A percentile compares a stretch with the other conserved stretches of the same genome.
These are phyloP conservation scores for Petrolisthes manimaculis DNA, from an alignment of 2,888 invertebrate species.

Conservation along the genomic window DNA sequence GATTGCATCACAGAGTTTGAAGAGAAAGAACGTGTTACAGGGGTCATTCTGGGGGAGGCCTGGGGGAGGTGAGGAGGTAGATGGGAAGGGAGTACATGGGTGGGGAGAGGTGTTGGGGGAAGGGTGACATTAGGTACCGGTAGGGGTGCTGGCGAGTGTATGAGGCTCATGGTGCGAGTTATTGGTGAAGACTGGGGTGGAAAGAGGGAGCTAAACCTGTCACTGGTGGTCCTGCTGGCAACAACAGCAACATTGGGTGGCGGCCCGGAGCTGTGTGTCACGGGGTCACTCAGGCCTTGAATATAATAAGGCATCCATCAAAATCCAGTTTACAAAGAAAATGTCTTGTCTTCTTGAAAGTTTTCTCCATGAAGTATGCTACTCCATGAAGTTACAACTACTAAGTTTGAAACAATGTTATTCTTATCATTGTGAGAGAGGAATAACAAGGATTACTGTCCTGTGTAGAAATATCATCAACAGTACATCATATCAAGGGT, in stretches of 20 bases:
- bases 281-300: constrained; percentile 23
- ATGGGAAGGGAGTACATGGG: constrained; percentile 47
- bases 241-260: constrained; percentile 43
- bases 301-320: neutral
- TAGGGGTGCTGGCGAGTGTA: constrained; percentile 18
- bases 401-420: too few species aligned
- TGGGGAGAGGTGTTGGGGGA: constrained; percentile 31
- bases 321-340: too few species aligned
- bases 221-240: constrained; percentile 46
- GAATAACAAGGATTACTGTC: too few species aligned
- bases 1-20: constrained; percentile 17
- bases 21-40: constrained; percentile 27
- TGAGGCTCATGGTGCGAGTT: constrained; percentile 17
- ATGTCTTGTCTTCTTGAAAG: too few species aligned
- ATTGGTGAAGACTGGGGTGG: constrained; percentile 41
- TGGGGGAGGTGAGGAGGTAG: constrained; percentile 28
- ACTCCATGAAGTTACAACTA: too few species aligned
- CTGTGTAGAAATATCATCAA: too few species aligned
- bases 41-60: constrained; percentile 25
- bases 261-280: constrained; percentile 18
- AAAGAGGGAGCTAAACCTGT: constrained; percentile 48
- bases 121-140: constrained; percentile 34
- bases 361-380: too few species aligned
- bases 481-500: too few species aligned
- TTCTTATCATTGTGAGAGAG: too few species aligned